These are phyloP conservation scores for Drosophila pseudoananassae DNA, from an alignment of 1,140 invertebrate genomes.

Conservation along the genomic window DNA sequence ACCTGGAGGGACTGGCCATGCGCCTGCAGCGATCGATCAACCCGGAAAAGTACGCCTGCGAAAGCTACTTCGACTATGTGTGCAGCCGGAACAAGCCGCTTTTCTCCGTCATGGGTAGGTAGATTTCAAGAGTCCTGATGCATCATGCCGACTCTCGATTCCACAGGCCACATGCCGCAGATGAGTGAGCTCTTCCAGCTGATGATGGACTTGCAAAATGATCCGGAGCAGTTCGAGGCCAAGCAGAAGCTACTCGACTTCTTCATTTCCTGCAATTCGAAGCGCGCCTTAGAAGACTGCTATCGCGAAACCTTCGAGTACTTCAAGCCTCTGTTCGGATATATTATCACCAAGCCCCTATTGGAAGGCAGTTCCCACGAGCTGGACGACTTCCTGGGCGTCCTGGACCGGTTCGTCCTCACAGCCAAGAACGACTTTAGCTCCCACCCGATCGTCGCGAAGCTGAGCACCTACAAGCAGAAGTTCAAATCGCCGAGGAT, in stretches of 20 bases:
- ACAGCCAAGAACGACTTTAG: slow-evolving; percentile 30
- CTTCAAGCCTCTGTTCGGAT: slow-evolving; percentile 76
- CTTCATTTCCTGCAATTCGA: slow-evolving; percentile 71
- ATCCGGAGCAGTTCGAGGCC: slow-evolving; percentile 64
- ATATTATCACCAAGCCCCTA: slow-evolving; percentile 72
- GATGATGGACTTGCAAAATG: slow-evolving; percentile 63
- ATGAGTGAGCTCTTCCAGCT: slow-evolving; percentile 61
- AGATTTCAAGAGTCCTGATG: too few species aligned
- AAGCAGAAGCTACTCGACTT: slow-evolving; percentile 78
- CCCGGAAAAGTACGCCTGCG: slow-evolving; percentile 67
- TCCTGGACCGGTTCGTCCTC: slow-evolving; percentile 55
- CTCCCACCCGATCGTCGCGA: slow-evolving; percentile 44
- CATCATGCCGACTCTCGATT: background rate
- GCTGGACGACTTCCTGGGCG: slow-evolving; percentile 49
- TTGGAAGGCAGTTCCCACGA: slow-evolving; percentile 46
- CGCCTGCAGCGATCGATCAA: slow-evolving; percentile 68
- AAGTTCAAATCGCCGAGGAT: slow-evolving; percentile 62
- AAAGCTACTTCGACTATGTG: slow-evolving; percentile 77
- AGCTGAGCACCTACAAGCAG: slow-evolving; percentile 52
- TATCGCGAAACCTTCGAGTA: slow-evolving; percentile 79
- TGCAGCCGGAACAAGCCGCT: slow-evolving; percentile 72
- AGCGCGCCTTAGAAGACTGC: slow-evolving; percentile 70
- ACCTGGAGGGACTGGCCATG: slow-evolving; percentile 56
- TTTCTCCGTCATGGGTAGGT: slow-evolving; percentile 75
- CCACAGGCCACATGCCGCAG: slow-evolving; percentile 67